phyloP scores from a whole-genome alignment of 1,140 invertebrate genomes.

The Teleopsis dalmanni region DNA sequence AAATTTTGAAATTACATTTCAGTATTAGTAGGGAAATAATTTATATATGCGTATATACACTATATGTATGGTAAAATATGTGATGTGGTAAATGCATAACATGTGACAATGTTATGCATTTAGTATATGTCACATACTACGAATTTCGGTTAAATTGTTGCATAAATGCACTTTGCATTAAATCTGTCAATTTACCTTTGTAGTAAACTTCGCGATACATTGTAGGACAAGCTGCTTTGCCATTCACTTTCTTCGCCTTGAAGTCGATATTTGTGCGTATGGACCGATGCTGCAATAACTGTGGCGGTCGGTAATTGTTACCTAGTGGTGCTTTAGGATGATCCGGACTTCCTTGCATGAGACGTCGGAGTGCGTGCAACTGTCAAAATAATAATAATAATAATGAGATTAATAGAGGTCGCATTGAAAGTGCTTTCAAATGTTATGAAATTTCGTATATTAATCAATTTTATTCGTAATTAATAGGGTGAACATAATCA shows the following conservation, averaged over 20 bases:
- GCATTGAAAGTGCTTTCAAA: background rate
- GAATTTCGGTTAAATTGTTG: too few species aligned
- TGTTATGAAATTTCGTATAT: background rate
- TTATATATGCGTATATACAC: background rate
- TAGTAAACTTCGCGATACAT: constrained; percentile 83
- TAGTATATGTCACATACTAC: too few species aligned
- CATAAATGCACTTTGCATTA: too few species aligned
- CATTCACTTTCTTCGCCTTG: constrained; percentile 62
- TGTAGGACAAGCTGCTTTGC: constrained; percentile 75
- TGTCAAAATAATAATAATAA: constrained; percentile 45
- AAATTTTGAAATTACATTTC: background rate
- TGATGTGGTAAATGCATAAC: too few species aligned
- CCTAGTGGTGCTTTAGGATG: constrained; percentile 83
- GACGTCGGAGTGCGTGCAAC: constrained; percentile 69
- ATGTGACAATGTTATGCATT: too few species aligned
- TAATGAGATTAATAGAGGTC: background rate
- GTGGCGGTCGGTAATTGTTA: constrained; percentile 86
- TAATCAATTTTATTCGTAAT: too few species aligned
- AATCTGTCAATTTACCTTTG: constrained; percentile 61
- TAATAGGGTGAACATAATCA: too few species aligned
- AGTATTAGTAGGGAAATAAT: background rate
- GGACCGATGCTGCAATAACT: constrained; percentile 81
- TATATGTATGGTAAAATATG: background rate
- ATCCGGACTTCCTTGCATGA: constrained; percentile 80
- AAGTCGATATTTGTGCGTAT: constrained; percentile 95